Conservation (phyloP, 1,140 invertebrate genomes). For the Meteorus sp. region DNA sequence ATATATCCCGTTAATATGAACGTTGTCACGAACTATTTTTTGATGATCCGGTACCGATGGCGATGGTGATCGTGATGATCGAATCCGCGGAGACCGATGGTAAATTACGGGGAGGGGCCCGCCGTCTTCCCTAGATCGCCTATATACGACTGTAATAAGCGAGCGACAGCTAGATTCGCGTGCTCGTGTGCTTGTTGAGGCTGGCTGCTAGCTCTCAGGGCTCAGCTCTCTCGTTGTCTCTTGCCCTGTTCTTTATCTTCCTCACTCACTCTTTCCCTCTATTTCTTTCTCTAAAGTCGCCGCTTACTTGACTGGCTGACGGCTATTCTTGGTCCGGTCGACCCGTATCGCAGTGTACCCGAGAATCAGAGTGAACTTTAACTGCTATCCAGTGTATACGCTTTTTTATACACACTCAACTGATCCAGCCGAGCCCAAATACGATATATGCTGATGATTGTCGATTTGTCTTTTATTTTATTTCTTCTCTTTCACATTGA, state of each 20-base stretch:
- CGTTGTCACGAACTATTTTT: too few relatives aligned
- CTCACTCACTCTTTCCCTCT: neutral
- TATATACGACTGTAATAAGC: too few relatives aligned
- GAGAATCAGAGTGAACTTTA: neutral
- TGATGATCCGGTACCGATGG: too few relatives aligned
- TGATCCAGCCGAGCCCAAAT: neutral
- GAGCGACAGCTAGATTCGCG: slow-evolving; percentile 46
- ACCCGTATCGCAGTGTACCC: neutral
- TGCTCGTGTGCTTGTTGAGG: slow-evolving; percentile 35
- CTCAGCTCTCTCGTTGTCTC: neutral
- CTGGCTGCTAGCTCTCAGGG: neutral
- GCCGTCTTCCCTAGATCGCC: slow-evolving; percentile 21
- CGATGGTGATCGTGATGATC: slow-evolving; percentile 18
- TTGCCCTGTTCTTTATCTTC: neutral
- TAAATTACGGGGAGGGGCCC: neutral
- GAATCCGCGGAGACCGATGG: slow-evolving; percentile 1
- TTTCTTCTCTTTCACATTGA: too few relatives aligned
- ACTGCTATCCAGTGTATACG: neutral
- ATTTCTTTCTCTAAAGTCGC: neutral
- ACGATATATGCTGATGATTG: too few relatives aligned
- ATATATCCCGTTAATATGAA: slow-evolving; percentile 33
- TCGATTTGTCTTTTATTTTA: neutral
- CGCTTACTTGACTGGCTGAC: slow-evolving; percentile 17
- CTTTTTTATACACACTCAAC: neutral
- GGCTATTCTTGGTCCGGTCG: slow-evolving; percentile 46